Evolutionary conservation across 2,888 invertebrate genomes (phyloP), one percentile per base, ranked within the genome.

Genomic region (Apodemia mormo): DNA sequence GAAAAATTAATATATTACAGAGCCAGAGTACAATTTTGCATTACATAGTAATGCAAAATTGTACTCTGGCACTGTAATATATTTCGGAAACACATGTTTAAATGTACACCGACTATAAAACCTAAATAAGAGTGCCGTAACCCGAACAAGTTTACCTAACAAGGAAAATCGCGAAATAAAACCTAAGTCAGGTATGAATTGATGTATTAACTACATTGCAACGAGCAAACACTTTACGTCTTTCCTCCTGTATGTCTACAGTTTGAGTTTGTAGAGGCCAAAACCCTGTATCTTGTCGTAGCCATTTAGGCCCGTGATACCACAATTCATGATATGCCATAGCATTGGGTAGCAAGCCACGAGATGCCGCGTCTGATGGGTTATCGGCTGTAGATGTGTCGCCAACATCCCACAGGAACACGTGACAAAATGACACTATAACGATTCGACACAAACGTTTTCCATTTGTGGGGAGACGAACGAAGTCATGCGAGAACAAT

Each of bases 401-500:
- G 29, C 56, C 29, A 56, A n/a, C 56, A 56, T 22, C 5, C 29
- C 9, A n/a, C 56, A 29, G 56, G 56, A 9, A 56, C 56, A 10
- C 56, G 56, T 6, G 56, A 58, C 29, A 58, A 10, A 10, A 58
- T 58, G 29, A 30, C 56, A 58, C 29, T 58, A 4, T 9, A 22
- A 58, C 56, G 56, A 58, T 58, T 58, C 7, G 56, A 22, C 3
- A 58, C 56, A 29, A 58, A 58, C 5, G 56, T 58, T 58, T 58
- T 58, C 56, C 56, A 43, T 43, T 66, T 29, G 14, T 43, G 66
- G 14, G 66, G n/a, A 8, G 66, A 37, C 43, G 66, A 45, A 66
- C 43, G 66, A 29, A 65, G 65, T 40, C 65, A 65, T 37, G 65
- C 33, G 3, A 65, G 65, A 14, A 65, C 65, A 40, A 66, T 66